Conservation (phyloP, 92 coral and sea anemone species). For the Porites rus region DNA sequence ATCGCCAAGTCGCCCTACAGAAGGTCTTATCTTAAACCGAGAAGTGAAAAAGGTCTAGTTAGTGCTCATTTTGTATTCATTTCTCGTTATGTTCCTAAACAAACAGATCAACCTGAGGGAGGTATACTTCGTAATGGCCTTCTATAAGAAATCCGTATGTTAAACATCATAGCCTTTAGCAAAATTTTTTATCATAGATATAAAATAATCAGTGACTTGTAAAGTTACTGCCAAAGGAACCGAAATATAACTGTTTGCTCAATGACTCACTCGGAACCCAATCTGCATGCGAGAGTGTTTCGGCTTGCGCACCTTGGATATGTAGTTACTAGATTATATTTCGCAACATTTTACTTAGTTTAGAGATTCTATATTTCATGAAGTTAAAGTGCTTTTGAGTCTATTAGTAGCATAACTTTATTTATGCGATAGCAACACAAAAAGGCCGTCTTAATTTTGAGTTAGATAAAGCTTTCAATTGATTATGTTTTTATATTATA, state of each 20-base stretch:
- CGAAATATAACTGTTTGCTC: neutral
- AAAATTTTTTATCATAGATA: neutral
- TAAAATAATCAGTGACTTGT: neutral
- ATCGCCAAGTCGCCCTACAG: neutral
- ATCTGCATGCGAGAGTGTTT: neutral
- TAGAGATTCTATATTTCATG: neutral
- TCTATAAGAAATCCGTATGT: neutral
- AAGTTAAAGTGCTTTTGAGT: neutral
- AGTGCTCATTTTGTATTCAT: constrained; percentile 16
- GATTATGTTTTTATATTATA: neutral
- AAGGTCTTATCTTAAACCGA: neutral
- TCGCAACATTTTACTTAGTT: constrained; percentile 5
- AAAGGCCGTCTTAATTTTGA: neutral
- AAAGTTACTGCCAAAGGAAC: neutral
- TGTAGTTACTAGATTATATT: constrained; percentile 14
- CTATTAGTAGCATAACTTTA: neutral
- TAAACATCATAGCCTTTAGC: neutral
- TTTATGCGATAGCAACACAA: neutral
- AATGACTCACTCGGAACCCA: neutral
- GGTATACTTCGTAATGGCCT: constrained; percentile 23
- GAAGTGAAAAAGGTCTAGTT: neutral
- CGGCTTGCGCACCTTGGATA: neutral
- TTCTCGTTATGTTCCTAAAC: constrained; percentile 5
- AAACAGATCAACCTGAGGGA: constrained; percentile 39
- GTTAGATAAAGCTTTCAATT: neutral